A percentile compares a stretch with the other conserved stretches of the same genome.
Evolutionary conservation across 2,888 invertebrate genomes (phyloP).

Genomic region (Venustoraphidia nigricollis): DNA sequence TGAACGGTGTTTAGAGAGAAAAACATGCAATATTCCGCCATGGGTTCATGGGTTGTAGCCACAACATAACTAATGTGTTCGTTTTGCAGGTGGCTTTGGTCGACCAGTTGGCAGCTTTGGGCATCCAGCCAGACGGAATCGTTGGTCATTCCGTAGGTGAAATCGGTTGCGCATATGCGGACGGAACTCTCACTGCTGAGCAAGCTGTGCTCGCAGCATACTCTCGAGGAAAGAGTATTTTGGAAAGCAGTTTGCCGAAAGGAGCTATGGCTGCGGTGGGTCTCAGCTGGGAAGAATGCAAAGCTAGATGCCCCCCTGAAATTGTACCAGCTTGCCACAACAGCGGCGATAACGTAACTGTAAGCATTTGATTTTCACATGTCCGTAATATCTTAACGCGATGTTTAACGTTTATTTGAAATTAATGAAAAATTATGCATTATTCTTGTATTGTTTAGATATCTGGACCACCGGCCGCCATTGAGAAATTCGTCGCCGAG

Average conservation of each 20-base stretch:
- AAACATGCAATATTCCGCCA: too few species aligned
- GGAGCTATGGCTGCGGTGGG: constrained; percentile 92
- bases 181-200: constrained; percentile 86
- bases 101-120: constrained; percentile 61
- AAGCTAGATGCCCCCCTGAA: constrained; percentile 56
- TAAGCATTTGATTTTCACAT: constrained; percentile 12
- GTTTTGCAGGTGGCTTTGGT: constrained; percentile 60
- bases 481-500: constrained; percentile 52
- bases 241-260: constrained; percentile 52
- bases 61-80: too few species aligned
- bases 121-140: constrained; percentile 82
- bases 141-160: constrained; percentile 93
- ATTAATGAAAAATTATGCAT: background rate
- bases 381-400: background rate
- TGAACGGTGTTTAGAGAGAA: too few species aligned
- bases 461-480: constrained; percentile 65
- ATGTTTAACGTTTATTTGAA: background rate
- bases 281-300: constrained; percentile 71
- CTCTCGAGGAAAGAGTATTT: constrained; percentile 76
- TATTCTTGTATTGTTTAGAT: constrained; percentile 27
- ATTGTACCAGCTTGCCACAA: constrained; percentile 90
- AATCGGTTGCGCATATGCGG: constrained; percentile 89
- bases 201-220: constrained; percentile 90
- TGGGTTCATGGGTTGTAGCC: too few species aligned
- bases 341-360: constrained; percentile 80